phyloP scores from a whole-genome alignment of 2,797 vertebrate genomes.

The Heteromormyrus szaboi region DNA sequence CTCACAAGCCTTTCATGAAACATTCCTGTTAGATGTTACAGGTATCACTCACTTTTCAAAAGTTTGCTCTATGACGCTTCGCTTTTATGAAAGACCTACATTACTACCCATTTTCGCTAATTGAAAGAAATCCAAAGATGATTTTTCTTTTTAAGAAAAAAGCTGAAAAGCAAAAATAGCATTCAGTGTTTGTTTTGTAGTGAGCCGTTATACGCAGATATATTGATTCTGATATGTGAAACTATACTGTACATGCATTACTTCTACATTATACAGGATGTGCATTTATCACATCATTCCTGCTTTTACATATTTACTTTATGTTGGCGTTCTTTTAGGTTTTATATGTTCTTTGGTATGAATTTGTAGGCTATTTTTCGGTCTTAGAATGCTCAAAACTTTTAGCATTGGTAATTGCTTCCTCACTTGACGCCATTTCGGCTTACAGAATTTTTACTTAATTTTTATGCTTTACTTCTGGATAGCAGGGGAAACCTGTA shows the following conservation, averaged over 20 bases:
- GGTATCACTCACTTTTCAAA: background rate
- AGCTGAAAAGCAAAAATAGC: no score
- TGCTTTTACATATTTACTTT: background rate
- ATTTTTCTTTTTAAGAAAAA: no score
- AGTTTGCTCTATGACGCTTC: background rate
- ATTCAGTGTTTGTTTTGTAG: background rate
- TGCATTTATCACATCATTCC: background rate
- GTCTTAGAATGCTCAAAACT: no score
- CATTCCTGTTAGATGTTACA: background rate
- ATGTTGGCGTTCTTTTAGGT: no score
- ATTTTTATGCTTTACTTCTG: no score
- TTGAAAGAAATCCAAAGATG: background rate
- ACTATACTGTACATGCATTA: background rate
- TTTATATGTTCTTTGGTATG: no score
- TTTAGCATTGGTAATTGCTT: no score
- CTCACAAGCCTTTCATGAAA: background rate
- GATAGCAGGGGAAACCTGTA: no score
- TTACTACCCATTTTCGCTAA: background rate
- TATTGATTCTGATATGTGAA: background rate
- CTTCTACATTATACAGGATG: background rate
- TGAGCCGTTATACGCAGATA: background rate
- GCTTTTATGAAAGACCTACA: background rate
- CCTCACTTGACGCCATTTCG: no score
- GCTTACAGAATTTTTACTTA: no score
- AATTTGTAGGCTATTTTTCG: no score